Base-by-base conservation (phyloP, 2,888 invertebrate genomes). In the Sinhomidia bicolor region DNA sequence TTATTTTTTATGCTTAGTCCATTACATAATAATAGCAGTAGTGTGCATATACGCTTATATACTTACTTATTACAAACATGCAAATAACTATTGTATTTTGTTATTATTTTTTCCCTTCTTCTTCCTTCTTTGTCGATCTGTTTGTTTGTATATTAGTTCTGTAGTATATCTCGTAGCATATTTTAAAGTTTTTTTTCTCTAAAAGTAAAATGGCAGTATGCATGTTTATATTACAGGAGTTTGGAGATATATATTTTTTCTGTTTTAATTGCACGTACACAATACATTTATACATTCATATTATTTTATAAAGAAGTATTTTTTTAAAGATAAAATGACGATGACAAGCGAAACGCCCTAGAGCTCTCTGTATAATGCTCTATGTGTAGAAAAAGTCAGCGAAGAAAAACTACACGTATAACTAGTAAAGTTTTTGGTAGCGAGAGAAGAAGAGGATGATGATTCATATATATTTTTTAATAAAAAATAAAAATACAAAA, bases 281-380 rank as follows among this genome's bases (percentile, higher is more conserved):
- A 17, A 44, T 44, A 71, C 41, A 44, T 71, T 71, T 71, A 71
- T 44, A 71, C 44, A 41, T 44, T 23, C 41, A 71, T 71, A 71
- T 71, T n/a, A n/a, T n/a, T n/a, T n/a, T n/a, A n/a, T n/a, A n/a
- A n/a, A n/a, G n/a, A n/a, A n/a, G n/a, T n/a, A n/a, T n/a, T n/a
- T n/a, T n/a, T n/a, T n/a, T n/a, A n/a, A n/a, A 23, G 44, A 71
- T n/a, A 20, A 23, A 23, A 4, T 36, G 44, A 41, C 74, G 74
- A 68, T 44, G 57, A 87, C 71, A 87, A 87, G 87, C 87, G 74
- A 76, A 87, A 81, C 36, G 71, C 51, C 47, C 74, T 81, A 87
- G 81, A 87, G 81, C 87, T 87, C 87, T 68, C 71, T 74, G 29
- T n/a, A n/a, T n/a, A n/a, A 62, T 81, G 87, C 87, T 82, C 87